Base-by-base conservation (phyloP, 1,140 invertebrate species). In the Eufriesea mexicana region DNA sequence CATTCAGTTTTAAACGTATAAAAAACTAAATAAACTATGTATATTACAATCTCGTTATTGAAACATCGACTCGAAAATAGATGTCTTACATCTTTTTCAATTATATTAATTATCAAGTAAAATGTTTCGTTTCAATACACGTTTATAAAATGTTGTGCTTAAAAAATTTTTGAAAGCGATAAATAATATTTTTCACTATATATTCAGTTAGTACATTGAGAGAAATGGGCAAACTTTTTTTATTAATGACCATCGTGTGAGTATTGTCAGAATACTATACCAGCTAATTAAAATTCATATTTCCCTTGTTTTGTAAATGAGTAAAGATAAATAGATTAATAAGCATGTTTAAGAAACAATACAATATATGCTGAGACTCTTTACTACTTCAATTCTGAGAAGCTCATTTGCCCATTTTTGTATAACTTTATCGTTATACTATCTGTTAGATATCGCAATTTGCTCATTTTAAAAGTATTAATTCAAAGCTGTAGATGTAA, bases 401-500 rank as follows among this genome's bases (percentile, higher is more conserved):
- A 49, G 18, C 20, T 25, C 54, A 35, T 82, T 76, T 68, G 62
- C 73, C 79, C 73, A 82, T 76, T 18, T 18, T 62, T 14, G 10
- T 35, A 35, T 54, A 76, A 75, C 10, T 20, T 66, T 42, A 82
- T 75, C 42, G 61, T 66, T 64, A 81, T 7, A 47, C n/a, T 79
- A 62, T 51, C 62, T 55, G 25, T 73, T 80, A 80, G 20, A 64
- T 74, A 80, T 71, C 66, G 55, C 12, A 25, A 35, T 74, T 47
- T 42, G 10, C 51, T 76, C 28, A 47, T 59, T 62, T 62, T 23
- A 25, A 70, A 88, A 55, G 45, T 83, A 61, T 96, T 96, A 98
- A 94, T 98, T 98, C 83, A 98, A 96, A 86, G 97, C 96, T n/a
- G 98, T 98, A 66, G 97, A 98, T 55, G 97, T 98, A 85, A 99